phyloP scores from a whole-genome alignment of 2,888 invertebrate species.

The Cephus pulcher region DNA sequence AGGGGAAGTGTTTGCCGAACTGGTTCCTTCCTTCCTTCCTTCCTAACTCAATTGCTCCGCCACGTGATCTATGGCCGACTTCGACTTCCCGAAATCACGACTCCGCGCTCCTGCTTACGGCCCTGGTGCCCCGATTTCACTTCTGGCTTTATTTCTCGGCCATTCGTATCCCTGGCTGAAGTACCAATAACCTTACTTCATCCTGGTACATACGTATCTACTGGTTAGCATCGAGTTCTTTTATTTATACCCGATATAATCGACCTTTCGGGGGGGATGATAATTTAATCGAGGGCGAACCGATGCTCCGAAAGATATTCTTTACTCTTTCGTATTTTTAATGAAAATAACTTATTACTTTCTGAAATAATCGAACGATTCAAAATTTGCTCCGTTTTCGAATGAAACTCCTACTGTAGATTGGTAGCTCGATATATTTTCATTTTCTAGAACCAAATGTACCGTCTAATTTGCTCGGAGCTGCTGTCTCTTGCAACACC shows the following conservation, averaged over 20 bases:
- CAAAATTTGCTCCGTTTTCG: too few species aligned
- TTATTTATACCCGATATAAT: not conserved
- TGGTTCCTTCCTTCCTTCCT: constrained; percentile 67
- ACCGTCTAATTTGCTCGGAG: too few species aligned
- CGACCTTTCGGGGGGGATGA: not conserved
- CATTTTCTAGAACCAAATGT: too few species aligned
- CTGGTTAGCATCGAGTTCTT: not conserved
- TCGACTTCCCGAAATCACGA: constrained; percentile 54
- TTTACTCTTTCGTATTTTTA: too few species aligned
- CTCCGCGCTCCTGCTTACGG: constrained; percentile 24
- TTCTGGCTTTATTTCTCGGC: constrained; percentile 17
- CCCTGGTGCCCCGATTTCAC: constrained; percentile 54
- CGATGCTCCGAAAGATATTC: not conserved
- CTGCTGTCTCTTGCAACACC: too few species aligned
- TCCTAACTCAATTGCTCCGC: constrained; percentile 66
- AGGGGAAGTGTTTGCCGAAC: constrained; percentile 65
- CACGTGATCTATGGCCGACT: constrained; percentile 61
- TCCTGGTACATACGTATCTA: not conserved
- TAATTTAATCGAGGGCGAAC: not conserved
- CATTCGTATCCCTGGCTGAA: not conserved
- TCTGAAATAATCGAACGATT: too few species aligned
- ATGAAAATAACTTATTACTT: too few species aligned
- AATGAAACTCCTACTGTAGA: too few species aligned
- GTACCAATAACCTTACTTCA: not conserved
- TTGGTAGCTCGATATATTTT: too few species aligned